Evolutionary conservation across 1,140 invertebrate genomes (phyloP).

Genomic region (Oedothorax gibbosus): DNA sequence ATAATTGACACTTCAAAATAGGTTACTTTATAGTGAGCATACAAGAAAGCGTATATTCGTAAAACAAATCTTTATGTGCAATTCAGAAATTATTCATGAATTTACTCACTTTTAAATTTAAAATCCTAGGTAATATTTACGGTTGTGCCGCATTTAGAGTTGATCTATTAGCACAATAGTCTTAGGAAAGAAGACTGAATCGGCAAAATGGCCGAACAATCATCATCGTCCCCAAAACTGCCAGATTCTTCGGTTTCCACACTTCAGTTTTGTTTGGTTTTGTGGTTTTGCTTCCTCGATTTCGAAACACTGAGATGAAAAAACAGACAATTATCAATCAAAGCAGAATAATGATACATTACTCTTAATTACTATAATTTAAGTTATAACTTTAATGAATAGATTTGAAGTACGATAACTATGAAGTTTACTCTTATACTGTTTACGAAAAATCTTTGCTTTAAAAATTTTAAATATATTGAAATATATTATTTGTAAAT

Average conservation of each 20-base stretch:
- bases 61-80: neutral
- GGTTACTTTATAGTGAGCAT: neutral
- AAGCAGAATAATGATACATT: no score
- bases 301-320: no score
- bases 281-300: no score
- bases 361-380: no score
- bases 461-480: no score
- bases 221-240: constrained; percentile 47
- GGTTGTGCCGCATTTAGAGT: constrained; percentile 17
- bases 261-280: constrained; percentile 7
- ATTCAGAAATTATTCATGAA: neutral
- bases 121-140: constrained; percentile 21
- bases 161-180: constrained; percentile 7
- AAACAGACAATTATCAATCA: no score
- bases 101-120: constrained; percentile 34
- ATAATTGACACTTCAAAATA: constrained; percentile 16
- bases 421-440: no score
- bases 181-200: constrained; percentile 19
- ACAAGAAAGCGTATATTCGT: neutral
- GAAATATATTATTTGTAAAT: no score
- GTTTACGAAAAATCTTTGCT: no score
- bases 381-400: no score
- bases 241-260: constrained; percentile 36
- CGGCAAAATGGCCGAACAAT: constrained; percentile 60
- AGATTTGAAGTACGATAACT: no score